Percentiles rank a stretch among this genome's conserved stretches.
Conservation (phyloP, 2,888 invertebrate species). For the Allolobophora icterica region DNA sequence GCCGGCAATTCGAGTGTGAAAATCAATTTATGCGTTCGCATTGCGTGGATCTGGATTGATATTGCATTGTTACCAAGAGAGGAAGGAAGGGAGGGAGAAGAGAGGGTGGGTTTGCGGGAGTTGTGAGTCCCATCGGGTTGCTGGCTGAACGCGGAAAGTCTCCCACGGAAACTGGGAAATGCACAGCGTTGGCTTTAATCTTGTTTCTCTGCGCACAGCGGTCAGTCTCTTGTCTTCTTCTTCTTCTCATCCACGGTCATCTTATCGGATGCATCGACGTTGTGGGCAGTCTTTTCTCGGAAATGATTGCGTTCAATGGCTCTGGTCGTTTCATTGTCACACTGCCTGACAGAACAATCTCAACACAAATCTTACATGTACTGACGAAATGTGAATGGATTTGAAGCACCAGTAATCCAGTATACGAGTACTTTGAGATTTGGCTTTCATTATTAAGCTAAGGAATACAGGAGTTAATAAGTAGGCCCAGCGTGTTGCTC, state of each 20-base stretch:
- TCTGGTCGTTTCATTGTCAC: not conserved
- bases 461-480: not conserved
- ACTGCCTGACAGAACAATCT: not conserved
- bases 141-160: not conserved
- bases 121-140: constrained; percentile 17
- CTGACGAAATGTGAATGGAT: constrained; percentile 8
- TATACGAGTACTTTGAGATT: not conserved
- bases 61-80: constrained; percentile 2
- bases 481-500: not conserved
- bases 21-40: not conserved
- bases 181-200: constrained; percentile 17
- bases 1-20: constrained; percentile 12
- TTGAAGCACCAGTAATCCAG: not conserved
- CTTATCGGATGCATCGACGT: constrained; percentile 4
- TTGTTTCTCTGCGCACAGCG: not conserved
- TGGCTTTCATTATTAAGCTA: not conserved
- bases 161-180: constrained; percentile 11
- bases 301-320: not conserved
- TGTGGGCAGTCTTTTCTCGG: not conserved
- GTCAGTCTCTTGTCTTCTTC: not conserved
- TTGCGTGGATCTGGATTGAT: not conserved
- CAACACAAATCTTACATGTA: not conserved
- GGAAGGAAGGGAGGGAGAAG: not conserved
- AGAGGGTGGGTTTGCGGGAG: not conserved
- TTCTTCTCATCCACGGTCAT: not conserved